Evolutionary conservation across 2,797 vertebrate genomes (phyloP).

Genomic region (Poeciliopsis turneri): DNA sequence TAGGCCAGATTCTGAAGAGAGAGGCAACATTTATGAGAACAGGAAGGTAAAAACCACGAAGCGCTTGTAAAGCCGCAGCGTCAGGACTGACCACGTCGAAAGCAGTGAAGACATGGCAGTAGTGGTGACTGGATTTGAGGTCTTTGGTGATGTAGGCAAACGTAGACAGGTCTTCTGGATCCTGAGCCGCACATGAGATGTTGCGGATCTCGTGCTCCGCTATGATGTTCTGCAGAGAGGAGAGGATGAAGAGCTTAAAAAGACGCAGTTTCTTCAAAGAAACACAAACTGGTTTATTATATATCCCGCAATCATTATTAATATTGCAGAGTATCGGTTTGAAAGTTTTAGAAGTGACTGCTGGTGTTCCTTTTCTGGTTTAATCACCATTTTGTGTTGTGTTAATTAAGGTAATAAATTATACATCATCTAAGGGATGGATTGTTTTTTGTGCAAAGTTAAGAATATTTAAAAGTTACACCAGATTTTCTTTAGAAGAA

Average conservation of each 20-base stretch:
- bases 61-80: neutral
- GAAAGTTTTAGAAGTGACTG: conserved; percentile 5
- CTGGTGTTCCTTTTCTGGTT: conserved; percentile 54
- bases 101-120: conserved; percentile 99
- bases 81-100: conserved; percentile 94
- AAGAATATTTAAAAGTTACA: neutral
- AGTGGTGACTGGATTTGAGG: conserved; percentile 99
- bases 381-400: conserved; percentile 41
- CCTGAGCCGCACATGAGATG: conserved; percentile 98
- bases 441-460: conserved; percentile 5
- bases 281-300: conserved; percentile 65
- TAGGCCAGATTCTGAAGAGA: conserved; percentile 94
- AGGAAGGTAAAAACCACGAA: neutral
- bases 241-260: conserved; percentile 8
- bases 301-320: conserved; percentile 43
- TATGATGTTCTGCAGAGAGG: conserved; percentile 89
- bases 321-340: conserved; percentile 29
- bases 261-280: conserved; percentile 30
- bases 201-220: conserved; percentile 99
- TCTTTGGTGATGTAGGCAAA: conserved; percentile 99
- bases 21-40: neutral
- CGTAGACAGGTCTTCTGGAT: conserved; percentile 97
- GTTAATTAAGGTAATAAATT: conserved; percentile 51
- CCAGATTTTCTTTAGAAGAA: neutral
- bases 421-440: conserved; percentile 26